A percentile compares a stretch with the other conserved stretches of the same genome.
Evolutionary conservation across 2,888 invertebrate species (phyloP).

Genomic region (Thera obeliscata): DNA sequence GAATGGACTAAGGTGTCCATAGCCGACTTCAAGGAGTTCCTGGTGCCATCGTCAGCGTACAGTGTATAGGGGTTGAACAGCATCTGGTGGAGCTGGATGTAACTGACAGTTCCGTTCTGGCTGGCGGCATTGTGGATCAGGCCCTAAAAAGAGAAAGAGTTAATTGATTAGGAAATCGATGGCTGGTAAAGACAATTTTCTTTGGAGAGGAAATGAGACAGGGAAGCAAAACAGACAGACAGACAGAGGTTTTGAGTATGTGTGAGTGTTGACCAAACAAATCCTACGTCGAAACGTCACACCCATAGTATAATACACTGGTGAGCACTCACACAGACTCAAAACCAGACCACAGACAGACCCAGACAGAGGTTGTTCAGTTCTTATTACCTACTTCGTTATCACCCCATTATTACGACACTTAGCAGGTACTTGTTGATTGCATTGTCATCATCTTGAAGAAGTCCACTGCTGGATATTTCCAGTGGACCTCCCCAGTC

Average conservation of each 20-base stretch:
- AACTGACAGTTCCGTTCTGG: constrained; percentile 83
- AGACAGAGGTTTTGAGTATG: too few relatives aligned
- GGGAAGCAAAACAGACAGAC: too few relatives aligned
- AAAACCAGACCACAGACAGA: too few relatives aligned
- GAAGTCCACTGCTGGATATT: not conserved
- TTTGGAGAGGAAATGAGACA: too few relatives aligned
- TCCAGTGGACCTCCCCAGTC: too few relatives aligned
- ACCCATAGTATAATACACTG: too few relatives aligned
- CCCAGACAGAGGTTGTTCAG: too few relatives aligned
- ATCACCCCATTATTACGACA: too few relatives aligned
- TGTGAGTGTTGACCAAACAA: too few relatives aligned
- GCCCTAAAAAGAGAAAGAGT: constrained; percentile 74
- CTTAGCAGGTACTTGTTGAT: not conserved
- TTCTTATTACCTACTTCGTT: too few relatives aligned
- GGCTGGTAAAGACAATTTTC: not conserved
- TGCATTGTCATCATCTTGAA: not conserved
- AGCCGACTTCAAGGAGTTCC: constrained; percentile 87
- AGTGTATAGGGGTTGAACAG: constrained; percentile 91
- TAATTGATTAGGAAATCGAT: not conserved
- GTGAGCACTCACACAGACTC: too few relatives aligned
- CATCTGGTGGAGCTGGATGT: constrained; percentile 90
- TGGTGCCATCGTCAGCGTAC: constrained; percentile 86
- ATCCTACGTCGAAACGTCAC: too few relatives aligned
- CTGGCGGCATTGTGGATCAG: constrained; percentile 88
- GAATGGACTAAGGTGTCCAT: constrained; percentile 86